Percentiles rank a stretch among this genome's conserved stretches.
Evolutionary conservation across 1,140 invertebrate species (phyloP).

Genomic region (Orchesella cincta): DNA sequence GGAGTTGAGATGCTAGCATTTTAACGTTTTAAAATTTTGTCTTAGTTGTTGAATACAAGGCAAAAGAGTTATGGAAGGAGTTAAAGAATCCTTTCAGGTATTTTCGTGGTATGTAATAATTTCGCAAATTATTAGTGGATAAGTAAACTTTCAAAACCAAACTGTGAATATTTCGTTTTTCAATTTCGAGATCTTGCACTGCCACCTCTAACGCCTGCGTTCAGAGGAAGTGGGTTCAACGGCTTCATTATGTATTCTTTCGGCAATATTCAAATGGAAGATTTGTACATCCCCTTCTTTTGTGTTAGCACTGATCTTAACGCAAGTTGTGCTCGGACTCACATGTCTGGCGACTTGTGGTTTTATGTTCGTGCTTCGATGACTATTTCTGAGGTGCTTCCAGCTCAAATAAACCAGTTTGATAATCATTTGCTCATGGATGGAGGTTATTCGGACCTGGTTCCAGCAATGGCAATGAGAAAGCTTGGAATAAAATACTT

Average conservation of each 20-base stretch:
- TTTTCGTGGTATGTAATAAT: too few relatives aligned
- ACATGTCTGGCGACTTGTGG: slow-evolving; percentile 15
- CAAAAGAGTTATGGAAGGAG: slow-evolving; percentile 1
- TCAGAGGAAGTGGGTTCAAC: not conserved
- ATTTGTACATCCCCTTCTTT: slow-evolving; percentile 9
- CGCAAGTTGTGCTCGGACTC: slow-evolving; percentile 2
- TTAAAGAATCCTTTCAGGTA: not conserved
- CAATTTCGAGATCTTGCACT: not conserved
- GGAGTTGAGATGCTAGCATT: too few relatives aligned
- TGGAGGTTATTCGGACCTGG: slow-evolving; percentile 13
- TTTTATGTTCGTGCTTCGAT: slow-evolving; percentile 17
- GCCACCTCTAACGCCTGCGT: not conserved
- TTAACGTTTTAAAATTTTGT: too few relatives aligned
- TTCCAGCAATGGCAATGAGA: slow-evolving; percentile 7
- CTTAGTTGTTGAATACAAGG: not conserved
- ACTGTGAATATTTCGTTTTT: too few relatives aligned
- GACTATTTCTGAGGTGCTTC: not conserved
- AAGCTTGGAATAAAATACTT: slow-evolving; percentile 13
- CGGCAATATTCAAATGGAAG: slow-evolving; percentile 11
- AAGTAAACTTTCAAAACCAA: too few relatives aligned
- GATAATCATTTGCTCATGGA: slow-evolving; percentile 13
- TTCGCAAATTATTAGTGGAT: too few relatives aligned
- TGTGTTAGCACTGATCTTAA: slow-evolving; percentile 6
- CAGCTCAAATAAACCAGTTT: slow-evolving; percentile 16
- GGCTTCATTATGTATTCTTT: not conserved